A percentile compares a stretch with the other conserved stretches of the same genome.
Evolutionary conservation across 2,113 vertebrate species (phyloP).

Genomic region (Phoenicopterus ruber): DNA sequence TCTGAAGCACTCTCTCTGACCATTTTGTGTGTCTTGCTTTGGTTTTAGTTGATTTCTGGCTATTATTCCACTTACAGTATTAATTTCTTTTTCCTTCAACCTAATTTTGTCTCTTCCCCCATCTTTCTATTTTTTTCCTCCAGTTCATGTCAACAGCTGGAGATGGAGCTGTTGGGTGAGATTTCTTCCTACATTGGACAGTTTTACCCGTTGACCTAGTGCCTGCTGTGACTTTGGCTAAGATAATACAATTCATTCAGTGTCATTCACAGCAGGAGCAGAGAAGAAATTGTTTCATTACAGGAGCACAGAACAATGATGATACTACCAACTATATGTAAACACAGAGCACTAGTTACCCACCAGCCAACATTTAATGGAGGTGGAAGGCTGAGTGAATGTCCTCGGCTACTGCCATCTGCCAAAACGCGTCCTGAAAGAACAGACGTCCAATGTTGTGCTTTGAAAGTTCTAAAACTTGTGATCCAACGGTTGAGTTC

Average conservation of each 20-base stretch:
- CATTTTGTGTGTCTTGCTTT: neutral
- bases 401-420: neutral
- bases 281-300: slow-evolving; percentile 1
- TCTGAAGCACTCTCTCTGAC: neutral
- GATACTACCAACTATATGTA: neutral
- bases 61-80: neutral
- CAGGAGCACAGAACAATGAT: neutral
- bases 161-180: neutral
- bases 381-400: neutral
- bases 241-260: slow-evolving; percentile 1
- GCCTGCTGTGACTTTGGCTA: slow-evolving; percentile 34
- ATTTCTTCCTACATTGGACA: neutral
- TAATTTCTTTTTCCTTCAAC: neutral
- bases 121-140: neutral
- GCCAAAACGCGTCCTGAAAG: neutral
- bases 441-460: neutral
- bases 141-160: neutral
- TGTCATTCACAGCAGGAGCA: slow-evolving; percentile 22
- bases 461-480: neutral
- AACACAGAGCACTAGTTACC: neutral
- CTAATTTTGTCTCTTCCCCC: neutral
- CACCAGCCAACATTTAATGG: neutral
- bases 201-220: neutral
- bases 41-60: neutral
- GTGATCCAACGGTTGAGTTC: neutral